Evolutionary conservation across 1,140 invertebrate genomes (phyloP).

Genomic region (Hycleus cichorii): DNA sequence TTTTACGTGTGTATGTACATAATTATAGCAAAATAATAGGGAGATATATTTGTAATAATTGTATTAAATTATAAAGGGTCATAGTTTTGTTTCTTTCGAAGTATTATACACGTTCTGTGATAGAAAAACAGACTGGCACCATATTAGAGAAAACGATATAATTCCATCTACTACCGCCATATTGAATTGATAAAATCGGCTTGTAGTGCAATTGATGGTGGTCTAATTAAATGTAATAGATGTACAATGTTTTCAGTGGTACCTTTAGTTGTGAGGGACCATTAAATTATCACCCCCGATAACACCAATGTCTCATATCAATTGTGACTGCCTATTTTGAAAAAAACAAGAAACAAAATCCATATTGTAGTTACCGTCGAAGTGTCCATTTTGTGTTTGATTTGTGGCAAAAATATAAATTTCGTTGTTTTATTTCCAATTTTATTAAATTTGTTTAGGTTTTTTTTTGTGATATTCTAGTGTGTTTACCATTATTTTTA

Average conservation of each 20-base stretch:
- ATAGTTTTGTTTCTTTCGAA: slow-evolving; percentile 11
- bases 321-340: slow-evolving; percentile 13
- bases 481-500: slow-evolving; percentile 14
- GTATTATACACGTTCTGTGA: slow-evolving; percentile 32
- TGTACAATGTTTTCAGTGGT: slow-evolving; percentile 2
- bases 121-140: slow-evolving; percentile 33
- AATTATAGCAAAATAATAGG: neutral
- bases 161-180: slow-evolving; percentile 11
- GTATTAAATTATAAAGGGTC: neutral
- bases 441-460: slow-evolving; percentile 1
- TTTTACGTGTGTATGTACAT: neutral
- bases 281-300: slow-evolving; percentile 1
- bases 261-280: slow-evolving; percentile 20
- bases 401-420: neutral
- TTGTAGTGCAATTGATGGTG: neutral
- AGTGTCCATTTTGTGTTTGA: slow-evolving; percentile 6
- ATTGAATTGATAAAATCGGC: no score
- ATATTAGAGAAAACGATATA: slow-evolving; percentile 12
- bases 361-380: neutral
- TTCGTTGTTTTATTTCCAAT: slow-evolving; percentile 3
- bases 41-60: neutral
- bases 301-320: slow-evolving; percentile 24
- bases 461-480: slow-evolving; percentile 11
- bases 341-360: neutral
- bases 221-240: no score